Evolutionary conservation across 2,888 invertebrate species (phyloP).

Genomic region (Isoperla grammatica): DNA sequence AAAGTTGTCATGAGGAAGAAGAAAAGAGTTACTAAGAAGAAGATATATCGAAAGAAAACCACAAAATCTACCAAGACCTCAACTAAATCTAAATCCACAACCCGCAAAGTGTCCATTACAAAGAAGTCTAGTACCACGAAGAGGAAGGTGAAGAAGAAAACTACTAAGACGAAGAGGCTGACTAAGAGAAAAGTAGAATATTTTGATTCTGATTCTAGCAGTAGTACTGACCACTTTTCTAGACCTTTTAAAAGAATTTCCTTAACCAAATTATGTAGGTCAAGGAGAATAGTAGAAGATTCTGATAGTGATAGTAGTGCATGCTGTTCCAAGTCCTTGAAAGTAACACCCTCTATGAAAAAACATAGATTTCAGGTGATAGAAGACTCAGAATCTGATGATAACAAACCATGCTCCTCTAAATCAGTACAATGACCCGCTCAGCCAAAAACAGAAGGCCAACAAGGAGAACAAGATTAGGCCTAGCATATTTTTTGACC

Average conservation of each 20-base stretch:
- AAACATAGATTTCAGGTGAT: too few relatives aligned
- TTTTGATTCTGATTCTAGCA: conserved; percentile 37
- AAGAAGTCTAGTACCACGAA: conserved; percentile 41
- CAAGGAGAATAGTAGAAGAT: too few relatives aligned
- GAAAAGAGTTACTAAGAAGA: conserved; percentile 16
- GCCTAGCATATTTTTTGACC: too few relatives aligned
- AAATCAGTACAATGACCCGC: too few relatives aligned
- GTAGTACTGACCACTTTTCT: conserved; percentile 36
- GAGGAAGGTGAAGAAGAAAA: conserved; percentile 40
- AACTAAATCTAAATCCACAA: neutral
- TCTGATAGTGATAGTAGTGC: too few relatives aligned
- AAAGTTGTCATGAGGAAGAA: conserved; percentile 19
- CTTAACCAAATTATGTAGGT: conserved; percentile 33
- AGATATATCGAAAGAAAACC: neutral
- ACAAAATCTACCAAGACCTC: neutral
- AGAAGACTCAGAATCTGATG: too few relatives aligned
- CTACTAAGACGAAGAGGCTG: conserved; percentile 22
- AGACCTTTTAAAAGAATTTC: conserved; percentile 24
- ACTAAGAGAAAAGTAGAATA: conserved; percentile 34
- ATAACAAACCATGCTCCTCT: too few relatives aligned
- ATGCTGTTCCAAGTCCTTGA: too few relatives aligned
- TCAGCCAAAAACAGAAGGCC: too few relatives aligned
- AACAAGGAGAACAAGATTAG: too few relatives aligned
- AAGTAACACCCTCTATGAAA: too few relatives aligned
- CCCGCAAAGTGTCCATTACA: neutral